Conservation (phyloP, 2,113 vertebrate species). For the Eretmochelys imbricata region DNA sequence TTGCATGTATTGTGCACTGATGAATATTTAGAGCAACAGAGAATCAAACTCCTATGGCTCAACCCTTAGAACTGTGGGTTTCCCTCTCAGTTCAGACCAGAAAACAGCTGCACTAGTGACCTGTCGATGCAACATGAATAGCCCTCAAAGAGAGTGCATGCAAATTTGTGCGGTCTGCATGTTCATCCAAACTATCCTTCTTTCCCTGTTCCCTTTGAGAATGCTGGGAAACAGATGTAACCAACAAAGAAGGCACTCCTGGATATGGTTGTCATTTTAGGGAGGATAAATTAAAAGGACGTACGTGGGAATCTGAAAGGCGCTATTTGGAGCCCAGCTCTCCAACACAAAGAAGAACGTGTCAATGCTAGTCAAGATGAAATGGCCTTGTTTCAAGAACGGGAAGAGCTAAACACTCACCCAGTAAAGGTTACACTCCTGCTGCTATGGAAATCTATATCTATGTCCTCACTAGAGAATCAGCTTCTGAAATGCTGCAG, state of each 20-base stretch:
- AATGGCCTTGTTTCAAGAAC: background rate
- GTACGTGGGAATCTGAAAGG: background rate
- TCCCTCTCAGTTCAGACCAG: conserved; percentile 22
- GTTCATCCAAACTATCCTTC: background rate
- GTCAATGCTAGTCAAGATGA: background rate
- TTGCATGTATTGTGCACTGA: background rate
- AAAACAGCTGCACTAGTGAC: conserved; percentile 43
- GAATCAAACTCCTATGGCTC: background rate
- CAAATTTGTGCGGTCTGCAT: background rate
- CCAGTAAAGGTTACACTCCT: rapidly evolving
- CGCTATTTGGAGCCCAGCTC: background rate
- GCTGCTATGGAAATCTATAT: rapidly evolving
- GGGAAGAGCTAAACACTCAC: rapidly evolving
- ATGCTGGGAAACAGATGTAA: background rate
- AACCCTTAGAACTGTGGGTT: background rate
- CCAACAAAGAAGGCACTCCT: background rate
- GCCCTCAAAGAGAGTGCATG: background rate
- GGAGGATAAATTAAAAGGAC: background rate
- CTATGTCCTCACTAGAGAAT: background rate
- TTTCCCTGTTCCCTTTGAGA: conserved; percentile 11
- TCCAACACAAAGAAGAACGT: rapidly evolving
- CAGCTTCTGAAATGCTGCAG: conserved; percentile 3
- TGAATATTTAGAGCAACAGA: background rate
- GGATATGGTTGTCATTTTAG: background rate
- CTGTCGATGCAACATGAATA: background rate